Conservation (phyloP, 2,113 vertebrate species). For the human region DNA sequence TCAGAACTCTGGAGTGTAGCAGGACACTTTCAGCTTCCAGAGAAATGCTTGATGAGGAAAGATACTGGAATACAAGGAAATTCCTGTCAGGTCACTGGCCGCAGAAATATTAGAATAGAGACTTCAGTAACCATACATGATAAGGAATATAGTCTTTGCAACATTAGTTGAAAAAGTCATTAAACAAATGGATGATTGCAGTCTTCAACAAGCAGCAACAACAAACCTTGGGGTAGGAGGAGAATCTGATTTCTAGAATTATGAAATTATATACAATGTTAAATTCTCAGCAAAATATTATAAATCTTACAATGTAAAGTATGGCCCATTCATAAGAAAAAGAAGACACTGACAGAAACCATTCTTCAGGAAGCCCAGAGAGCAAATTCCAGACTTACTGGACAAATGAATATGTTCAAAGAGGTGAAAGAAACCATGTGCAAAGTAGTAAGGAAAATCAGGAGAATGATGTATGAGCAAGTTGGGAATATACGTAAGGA, state of each 20-base stretch:
- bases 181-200: neutral
- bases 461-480: neutral
- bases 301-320: neutral
- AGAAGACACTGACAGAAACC: neutral
- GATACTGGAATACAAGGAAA: neutral
- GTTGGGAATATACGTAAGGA: neutral
- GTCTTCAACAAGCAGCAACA: neutral
- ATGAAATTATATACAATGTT: neutral
- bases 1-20: neutral
- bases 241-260: neutral
- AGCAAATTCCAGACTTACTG: neutral
- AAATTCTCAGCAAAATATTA: neutral
- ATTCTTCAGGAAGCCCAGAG: neutral
- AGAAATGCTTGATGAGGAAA: neutral
- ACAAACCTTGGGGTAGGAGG: neutral
- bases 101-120: neutral
- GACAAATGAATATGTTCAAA: neutral
- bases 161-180: neutral
- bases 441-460: neutral
- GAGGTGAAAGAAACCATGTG: neutral
- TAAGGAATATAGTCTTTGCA: neutral
- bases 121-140: neutral
- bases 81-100: neutral
- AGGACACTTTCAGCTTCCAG: neutral
- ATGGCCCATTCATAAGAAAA: neutral